Base-by-base conservation (phyloP, 2,888 invertebrate species). In the Cremastobaeus sp. region DNA sequence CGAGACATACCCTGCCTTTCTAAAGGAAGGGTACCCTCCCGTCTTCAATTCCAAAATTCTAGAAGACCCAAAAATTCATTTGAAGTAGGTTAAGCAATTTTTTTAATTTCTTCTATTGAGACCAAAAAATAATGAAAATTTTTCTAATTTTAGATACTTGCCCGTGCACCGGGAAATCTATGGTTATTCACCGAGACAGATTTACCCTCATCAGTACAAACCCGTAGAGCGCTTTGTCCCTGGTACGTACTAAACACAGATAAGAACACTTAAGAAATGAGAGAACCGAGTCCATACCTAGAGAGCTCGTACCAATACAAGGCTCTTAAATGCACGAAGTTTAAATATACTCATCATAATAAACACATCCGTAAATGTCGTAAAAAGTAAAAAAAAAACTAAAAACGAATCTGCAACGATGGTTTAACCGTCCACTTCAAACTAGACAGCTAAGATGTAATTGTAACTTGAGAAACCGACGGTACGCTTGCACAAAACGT, bases 141-240 rank as follows among this genome's bases (percentile, higher is more conserved):
- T n/a, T n/a, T 57, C 43, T 32, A 6, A 9, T 69, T 76, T 34
- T 60, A 87, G 87, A 89, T 96, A 96, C 90, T 91, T 94, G 89
- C 96, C 96, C 81, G 93, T 96, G 83, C 95, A 95, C 90, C 93
- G 96, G 86, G 95, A 96, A 88, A 93, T 92, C 85, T 96, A 96
- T 90, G 96, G 96, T 78, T 95, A 96, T 89, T 94, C 95, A 82
- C 96, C 96, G 82, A 92, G 95, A 89, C 90, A 93, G 88, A 93
- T 96, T 91, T 95, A 94, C 88, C 92, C 95, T 85, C 95, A 94
- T 91, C 94, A 95, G 91, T 95, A 94, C 91, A 91, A 92, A 87
- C 86, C 88, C 79, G 90, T 93, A 88, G 93, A 93, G 86, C 91
- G 92, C 90, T 93, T 93, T 92, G 92, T 94, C 92, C 93, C 95